Evolutionary conservation across 2,888 invertebrate species (phyloP).

Genomic region (Lomographa bimaculata): DNA sequence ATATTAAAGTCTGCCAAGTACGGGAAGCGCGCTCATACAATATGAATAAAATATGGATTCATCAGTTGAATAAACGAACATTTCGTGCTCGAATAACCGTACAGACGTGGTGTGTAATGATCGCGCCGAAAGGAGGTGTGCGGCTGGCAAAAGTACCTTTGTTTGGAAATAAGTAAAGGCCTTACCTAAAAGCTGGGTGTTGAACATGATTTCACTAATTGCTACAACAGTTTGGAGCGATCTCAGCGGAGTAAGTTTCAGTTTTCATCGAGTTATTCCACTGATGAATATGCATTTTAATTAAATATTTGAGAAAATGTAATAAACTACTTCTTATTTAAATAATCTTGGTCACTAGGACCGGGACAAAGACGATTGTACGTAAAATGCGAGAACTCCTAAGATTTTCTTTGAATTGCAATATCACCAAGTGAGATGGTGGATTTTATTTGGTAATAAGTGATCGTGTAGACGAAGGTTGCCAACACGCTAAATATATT

Average conservation of each 20-base stretch:
- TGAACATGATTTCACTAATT: conserved; percentile 8
- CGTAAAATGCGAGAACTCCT: too few relatives aligned
- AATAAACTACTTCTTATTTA: too few relatives aligned
- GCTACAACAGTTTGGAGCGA: conserved; percentile 1
- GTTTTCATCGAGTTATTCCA: background rate
- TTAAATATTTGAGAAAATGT: too few relatives aligned
- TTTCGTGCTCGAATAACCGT: conserved; percentile 52
- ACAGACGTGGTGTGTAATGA: conserved; percentile 10
- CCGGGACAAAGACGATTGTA: too few relatives aligned
- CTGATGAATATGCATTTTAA: too few relatives aligned
- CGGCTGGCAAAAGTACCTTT: conserved; percentile 10
- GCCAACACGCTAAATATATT: too few relatives aligned
- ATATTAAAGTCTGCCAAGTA: conserved; percentile 45
- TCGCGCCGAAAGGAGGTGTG: conserved; percentile 14
- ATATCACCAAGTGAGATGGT: too few relatives aligned
- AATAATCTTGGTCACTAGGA: too few relatives aligned
- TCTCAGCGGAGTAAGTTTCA: background rate
- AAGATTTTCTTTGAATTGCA: too few relatives aligned
- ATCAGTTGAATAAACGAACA: conserved; percentile 72
- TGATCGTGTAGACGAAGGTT: too few relatives aligned
- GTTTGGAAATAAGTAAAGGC: conserved; percentile 5
- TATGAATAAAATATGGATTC: conserved; percentile 78
- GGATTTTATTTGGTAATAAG: too few relatives aligned
- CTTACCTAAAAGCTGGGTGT: conserved; percentile 4
- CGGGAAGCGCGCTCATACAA: conserved; percentile 49